Evolutionary conservation across 2,888 invertebrate genomes (phyloP), one percentile per base, ranked within the genome.

Genomic region (Oligia strigilis): DNA sequence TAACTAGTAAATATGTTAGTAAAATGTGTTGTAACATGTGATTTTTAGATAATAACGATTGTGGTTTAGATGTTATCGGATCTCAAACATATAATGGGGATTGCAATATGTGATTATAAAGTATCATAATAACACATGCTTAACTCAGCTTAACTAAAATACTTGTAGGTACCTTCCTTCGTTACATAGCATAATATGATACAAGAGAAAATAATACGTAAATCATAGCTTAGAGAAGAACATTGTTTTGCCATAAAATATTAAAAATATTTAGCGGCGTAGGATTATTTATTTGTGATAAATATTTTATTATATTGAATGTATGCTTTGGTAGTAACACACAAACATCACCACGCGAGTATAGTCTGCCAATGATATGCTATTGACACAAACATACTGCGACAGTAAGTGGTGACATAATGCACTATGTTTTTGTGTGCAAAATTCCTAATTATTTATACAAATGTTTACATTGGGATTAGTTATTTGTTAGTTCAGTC

Each of bases 401-500:
- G 19, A 29, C 36, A 76, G 43, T 75, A 14, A 65, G 49, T 75
- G 64, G 62, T 78, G 74, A 76, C 8, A 58, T 70, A 66, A 13
- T 72, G 76, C 76, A 81, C 81, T 81, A 29, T 81, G 73, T 77
- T 71, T 77, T 75, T 66, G 81, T 90, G 88, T 92, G 91, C 81
- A 93, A 93, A 90, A 92, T 93, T 92, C 92, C 92, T 93, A 93
- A 90, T 78, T 90, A 91, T 91, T 91, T 91, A 92, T 90, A 85
- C 82, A 89, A 89, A 85, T 84, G 79, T 89, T 91, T 81, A 90
- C 80, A 82, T 91, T 88, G 89, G 90, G 89, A 81, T 89, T 91
- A 91, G 84, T 77, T 83, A 85, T 91, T 90, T 91, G 84, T 91
- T 90, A 93, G 89, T 89, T 89, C 89, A 92, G 91, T 92, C 88